Evolutionary conservation across 2,797 vertebrate species (phyloP).

Genomic region (Sternarchorhynchus goeldii): DNA sequence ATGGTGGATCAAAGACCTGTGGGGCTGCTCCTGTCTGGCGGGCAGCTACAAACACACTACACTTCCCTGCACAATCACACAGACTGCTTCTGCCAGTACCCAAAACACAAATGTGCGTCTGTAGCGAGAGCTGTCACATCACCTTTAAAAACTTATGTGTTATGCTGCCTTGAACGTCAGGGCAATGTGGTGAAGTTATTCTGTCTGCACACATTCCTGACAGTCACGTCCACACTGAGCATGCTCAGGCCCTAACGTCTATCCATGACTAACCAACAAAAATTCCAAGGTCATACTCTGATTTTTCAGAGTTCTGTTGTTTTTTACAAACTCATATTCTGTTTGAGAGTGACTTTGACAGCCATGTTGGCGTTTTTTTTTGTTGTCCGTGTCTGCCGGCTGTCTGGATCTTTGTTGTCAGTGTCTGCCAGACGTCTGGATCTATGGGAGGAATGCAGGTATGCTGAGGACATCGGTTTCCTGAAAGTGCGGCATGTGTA

Average conservation of each 20-base stretch:
- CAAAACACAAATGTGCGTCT: not conserved
- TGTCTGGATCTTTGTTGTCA: not conserved
- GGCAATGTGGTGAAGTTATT: not conserved
- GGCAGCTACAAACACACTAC: not conserved
- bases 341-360: not conserved
- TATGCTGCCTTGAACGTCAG: not conserved
- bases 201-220: not conserved
- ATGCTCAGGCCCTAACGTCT: not conserved
- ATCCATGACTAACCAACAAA: not conserved
- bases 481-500: not conserved
- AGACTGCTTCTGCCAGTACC: not conserved
- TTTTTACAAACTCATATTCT: not conserved
- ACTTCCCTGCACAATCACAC: not conserved
- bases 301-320: not conserved
- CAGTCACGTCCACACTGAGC: not conserved
- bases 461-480: not conserved
- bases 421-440: not conserved
- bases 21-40: not conserved
- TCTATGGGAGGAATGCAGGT: not conserved
- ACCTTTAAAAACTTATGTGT: not conserved
- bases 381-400: not conserved
- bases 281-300: not conserved
- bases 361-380: not conserved
- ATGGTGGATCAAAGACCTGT: not conserved
- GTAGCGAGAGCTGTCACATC: conserved; percentile 9